Evolutionary conservation across 2,797 vertebrate genomes (phyloP).

Genomic region (Galaxias olidus): DNA sequence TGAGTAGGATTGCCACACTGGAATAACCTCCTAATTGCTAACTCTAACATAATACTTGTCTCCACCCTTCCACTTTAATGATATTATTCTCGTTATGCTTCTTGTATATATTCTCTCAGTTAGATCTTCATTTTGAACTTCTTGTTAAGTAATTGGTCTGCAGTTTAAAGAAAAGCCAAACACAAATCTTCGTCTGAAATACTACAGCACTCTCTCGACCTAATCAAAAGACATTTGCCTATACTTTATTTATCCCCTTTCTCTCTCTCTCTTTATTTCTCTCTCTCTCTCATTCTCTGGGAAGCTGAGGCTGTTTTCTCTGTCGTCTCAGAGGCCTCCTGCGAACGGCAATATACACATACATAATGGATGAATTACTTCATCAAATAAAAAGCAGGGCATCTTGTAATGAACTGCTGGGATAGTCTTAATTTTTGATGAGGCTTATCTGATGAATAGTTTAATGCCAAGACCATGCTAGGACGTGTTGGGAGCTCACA

Average conservation of each 20-base stretch:
- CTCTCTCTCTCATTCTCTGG: conserved; percentile 23
- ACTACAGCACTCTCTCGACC: conserved; percentile 14
- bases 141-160: conserved; percentile 50
- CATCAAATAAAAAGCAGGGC: conserved; percentile 72
- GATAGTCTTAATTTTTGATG: conserved; percentile 75
- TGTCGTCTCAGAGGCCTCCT: conserved; percentile 49
- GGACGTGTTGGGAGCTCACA: conserved; percentile 55
- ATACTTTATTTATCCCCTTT: conserved; percentile 30
- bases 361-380: conserved; percentile 76
- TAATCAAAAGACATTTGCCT: conserved; percentile 63
- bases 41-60: conserved; percentile 48
- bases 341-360: conserved; percentile 56
- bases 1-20: conserved; percentile 24
- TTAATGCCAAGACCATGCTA: conserved; percentile 59
- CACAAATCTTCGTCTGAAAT: conserved; percentile 33
- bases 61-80: conserved; percentile 34
- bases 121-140: conserved; percentile 40
- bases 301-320: conserved; percentile 29
- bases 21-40: conserved; percentile 30
- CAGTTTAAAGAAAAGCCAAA: conserved; percentile 42
- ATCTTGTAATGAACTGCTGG: conserved; percentile 70
- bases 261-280: conserved; percentile 23
- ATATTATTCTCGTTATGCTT: conserved; percentile 42
- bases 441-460: conserved; percentile 66
- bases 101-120: conserved; percentile 30